These are phyloP conservation scores for Hemichromis elongatus DNA, from an alignment of 2,113 vertebrate genomes.

Conservation along the genomic window DNA sequence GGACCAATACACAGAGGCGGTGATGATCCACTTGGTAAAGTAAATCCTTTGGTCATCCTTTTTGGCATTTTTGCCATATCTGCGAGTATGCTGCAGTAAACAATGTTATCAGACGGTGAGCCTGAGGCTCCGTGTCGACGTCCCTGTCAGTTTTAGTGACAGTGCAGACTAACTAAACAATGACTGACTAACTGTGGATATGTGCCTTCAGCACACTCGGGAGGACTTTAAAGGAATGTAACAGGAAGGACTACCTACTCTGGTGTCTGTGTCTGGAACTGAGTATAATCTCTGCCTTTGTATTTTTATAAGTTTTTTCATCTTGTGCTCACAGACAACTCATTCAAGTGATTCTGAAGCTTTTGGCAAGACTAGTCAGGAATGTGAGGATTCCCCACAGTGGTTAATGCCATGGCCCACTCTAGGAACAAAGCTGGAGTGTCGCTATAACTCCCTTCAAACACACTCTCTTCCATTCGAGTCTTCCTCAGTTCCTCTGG, in stretches of 20 bases:
- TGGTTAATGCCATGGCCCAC: neutral
- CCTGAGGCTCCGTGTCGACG: neutral
- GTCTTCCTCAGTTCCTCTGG: neutral
- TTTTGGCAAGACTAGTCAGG: neutral
- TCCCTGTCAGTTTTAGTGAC: neutral
- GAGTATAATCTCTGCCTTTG: neutral
- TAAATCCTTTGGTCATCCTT: too few species aligned
- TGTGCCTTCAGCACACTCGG: neutral
- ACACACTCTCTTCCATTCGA: neutral
- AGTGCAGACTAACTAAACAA: neutral
- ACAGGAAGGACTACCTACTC: neutral
- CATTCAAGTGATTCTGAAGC: neutral
- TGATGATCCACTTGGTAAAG: too few species aligned
- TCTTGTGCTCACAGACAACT: neutral
- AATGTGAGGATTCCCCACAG: neutral
- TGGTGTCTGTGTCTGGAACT: neutral
- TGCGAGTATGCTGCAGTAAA: neutral
- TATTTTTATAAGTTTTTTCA: rapidly evolving
- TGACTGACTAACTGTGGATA: neutral
- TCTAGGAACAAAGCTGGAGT: neutral
- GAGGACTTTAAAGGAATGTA: neutral
- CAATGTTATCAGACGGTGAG: neutral
- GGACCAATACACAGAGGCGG: too few species aligned
- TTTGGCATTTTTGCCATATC: too few species aligned
- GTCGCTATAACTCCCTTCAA: neutral